These are phyloP conservation scores for Tapirus indicus DNA, from an alignment of 2,797 vertebrate genomes.

Conservation along the genomic window DNA sequence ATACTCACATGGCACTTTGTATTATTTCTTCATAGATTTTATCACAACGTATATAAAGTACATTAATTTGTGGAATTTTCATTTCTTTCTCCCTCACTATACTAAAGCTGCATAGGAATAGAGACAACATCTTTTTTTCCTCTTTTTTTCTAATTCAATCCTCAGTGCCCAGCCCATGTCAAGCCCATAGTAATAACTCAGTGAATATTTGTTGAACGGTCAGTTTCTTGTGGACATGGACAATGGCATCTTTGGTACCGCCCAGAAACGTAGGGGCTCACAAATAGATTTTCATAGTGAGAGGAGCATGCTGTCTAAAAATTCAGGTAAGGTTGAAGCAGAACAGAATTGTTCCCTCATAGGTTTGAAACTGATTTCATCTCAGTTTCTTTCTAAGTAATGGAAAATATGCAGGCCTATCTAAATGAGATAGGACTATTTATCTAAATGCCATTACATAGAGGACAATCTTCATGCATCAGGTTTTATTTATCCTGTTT, in stretches of 20 bases:
- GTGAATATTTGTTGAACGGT: neutral
- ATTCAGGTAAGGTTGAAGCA: neutral
- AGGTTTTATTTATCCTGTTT: slow-evolving; percentile 54
- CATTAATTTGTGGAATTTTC: neutral
- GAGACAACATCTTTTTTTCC: fast-evolving
- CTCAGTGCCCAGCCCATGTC: neutral
- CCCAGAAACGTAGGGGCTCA: neutral
- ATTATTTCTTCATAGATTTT: neutral
- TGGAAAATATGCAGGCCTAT: slow-evolving; percentile 52
- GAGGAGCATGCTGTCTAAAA: neutral
- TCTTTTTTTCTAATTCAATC: neutral
- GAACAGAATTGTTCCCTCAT: neutral
- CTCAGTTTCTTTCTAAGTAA: slow-evolving; percentile 51
- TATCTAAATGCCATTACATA: slow-evolving; percentile 4
- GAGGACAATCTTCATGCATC: neutral
- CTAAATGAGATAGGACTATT: slow-evolving; percentile 37
- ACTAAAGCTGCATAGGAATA: neutral
- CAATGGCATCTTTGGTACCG: neutral
- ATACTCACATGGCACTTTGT: neutral
- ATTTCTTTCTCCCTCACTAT: neutral
- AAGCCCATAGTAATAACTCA: neutral
- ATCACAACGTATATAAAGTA: neutral
- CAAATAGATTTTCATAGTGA: neutral
- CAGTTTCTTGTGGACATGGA: neutral
- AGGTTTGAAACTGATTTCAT: slow-evolving; percentile 49